Base-by-base conservation (phyloP, 2,113 vertebrate genomes). In the Coturnix japonica region DNA sequence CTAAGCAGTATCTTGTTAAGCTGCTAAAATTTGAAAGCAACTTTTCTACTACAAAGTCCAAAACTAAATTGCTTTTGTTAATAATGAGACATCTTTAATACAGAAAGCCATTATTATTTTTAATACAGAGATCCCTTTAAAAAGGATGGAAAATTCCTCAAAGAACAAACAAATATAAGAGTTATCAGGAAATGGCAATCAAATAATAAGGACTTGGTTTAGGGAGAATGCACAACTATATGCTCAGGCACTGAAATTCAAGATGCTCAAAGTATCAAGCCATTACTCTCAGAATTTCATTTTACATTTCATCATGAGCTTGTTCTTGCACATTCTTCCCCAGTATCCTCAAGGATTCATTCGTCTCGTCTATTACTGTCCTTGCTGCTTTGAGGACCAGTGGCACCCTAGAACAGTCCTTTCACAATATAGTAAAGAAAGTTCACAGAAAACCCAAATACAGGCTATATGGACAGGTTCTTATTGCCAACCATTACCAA, bases 11-110 rank as follows among this genome's bases (percentile, higher is more conserved):
- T 83, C 56, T 61, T n/a, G 53, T 6, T 74, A 39, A 75, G 44
- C 23, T 91, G 49, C 33, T 91, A 93, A 94, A 89, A 93, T 30
- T 19, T 57, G 53, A 9, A 54, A 44, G 10, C 6, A 28, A 7
- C 26, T 81, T 72, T 92, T 65, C 43, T 75, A 6, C 28, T 63
- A 47, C 53, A 57, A 39, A 21, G 11, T 63, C 60, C 39, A 51
- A 90, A 71, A 60, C 3, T 35, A 41, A 15, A n/a, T 18, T 67
- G 11, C 4, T 46, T 92, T 93, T 81, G 6, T 64, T 81, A 83
- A 54, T 26, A 63, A 56, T 15, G 37, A 76, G 86, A 23, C 14
- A 39, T 33, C 63, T 35, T 66, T 67, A 64, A 51, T 20, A 25
- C 3, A 69, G 78, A 90, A 78, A 26, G 15, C 11, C 59, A 13